phyloP scores from a whole-genome alignment of 2,113 vertebrate genomes.

The Esox niger region DNA sequence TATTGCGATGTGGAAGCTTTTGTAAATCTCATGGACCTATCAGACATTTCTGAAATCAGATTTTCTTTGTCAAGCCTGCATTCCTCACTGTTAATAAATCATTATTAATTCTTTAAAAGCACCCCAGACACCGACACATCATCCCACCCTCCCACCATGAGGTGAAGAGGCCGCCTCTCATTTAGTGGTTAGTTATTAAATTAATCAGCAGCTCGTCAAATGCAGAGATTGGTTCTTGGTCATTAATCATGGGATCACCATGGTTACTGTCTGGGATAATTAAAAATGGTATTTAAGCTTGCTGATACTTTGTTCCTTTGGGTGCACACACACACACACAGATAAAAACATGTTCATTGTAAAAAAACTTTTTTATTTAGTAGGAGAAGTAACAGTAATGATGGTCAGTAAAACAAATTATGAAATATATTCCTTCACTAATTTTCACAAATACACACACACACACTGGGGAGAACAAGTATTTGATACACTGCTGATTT shows the following conservation, averaged over 20 bases:
- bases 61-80: not conserved
- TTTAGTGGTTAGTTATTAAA: conserved; percentile 41
- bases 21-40: not conserved
- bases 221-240: conserved; percentile 1
- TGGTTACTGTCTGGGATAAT: conserved; percentile 17
- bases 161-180: not conserved
- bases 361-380: too few relatives aligned
- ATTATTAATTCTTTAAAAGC: conserved; percentile 21
- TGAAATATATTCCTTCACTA: too few relatives aligned
- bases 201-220: conserved; percentile 17
- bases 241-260: conserved; percentile 18
- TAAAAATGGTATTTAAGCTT: conserved; percentile 23
- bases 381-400: too few relatives aligned
- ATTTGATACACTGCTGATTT: too few relatives aligned
- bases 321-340: not conserved
- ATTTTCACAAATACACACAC: too few relatives aligned
- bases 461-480: too few relatives aligned
- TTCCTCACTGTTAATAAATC: not conserved
- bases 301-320: too few relatives aligned
- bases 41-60: not conserved
- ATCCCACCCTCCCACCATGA: not conserved
- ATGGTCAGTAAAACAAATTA: too few relatives aligned
- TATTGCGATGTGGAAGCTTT: not conserved
- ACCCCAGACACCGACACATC: not conserved
- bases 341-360: not conserved